Conservation (phyloP, 2,888 invertebrate genomes). For the Meandrusa payeni region DNA sequence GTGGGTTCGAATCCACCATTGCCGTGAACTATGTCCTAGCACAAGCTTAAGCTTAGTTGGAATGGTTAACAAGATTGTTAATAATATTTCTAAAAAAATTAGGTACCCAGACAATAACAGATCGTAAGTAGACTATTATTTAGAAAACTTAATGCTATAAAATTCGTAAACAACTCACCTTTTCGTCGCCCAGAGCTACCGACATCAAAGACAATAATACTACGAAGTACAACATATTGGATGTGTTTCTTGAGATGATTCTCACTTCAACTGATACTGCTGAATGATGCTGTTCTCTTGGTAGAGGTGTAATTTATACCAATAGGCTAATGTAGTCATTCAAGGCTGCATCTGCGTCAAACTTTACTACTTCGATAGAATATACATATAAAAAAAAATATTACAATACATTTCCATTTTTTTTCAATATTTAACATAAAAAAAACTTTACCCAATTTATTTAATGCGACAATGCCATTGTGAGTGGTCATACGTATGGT, state of each 20-base stretch:
- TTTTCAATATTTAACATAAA: neutral
- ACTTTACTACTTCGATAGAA: slow-evolving; percentile 2
- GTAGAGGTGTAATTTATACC: slow-evolving; percentile 14
- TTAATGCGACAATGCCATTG: slow-evolving; percentile 2
- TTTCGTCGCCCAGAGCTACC: slow-evolving; percentile 1
- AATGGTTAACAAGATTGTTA: no score
- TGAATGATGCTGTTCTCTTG: slow-evolving; percentile 13
- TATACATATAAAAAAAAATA: no score
- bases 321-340: neutral
- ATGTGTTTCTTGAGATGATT: slow-evolving; percentile 2
- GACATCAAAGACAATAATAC: slow-evolving; percentile 13
- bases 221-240: slow-evolving; percentile 20
- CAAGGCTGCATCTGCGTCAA: slow-evolving; percentile 5
- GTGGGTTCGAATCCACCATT: no score
- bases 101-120: no score
- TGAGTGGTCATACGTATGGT: no score
- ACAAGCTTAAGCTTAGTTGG: no score
- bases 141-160: no score
- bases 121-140: no score
- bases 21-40: no score
- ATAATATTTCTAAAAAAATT: no score
- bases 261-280: slow-evolving; percentile 1
- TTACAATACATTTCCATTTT: neutral
- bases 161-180: slow-evolving; percentile 14
- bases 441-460: neutral